A percentile compares a stretch with the other conserved stretches of the same genome.
These are phyloP conservation scores for Matsumyia berberina DNA, from an alignment of 2,888 invertebrate species.

Conservation along the genomic window DNA sequence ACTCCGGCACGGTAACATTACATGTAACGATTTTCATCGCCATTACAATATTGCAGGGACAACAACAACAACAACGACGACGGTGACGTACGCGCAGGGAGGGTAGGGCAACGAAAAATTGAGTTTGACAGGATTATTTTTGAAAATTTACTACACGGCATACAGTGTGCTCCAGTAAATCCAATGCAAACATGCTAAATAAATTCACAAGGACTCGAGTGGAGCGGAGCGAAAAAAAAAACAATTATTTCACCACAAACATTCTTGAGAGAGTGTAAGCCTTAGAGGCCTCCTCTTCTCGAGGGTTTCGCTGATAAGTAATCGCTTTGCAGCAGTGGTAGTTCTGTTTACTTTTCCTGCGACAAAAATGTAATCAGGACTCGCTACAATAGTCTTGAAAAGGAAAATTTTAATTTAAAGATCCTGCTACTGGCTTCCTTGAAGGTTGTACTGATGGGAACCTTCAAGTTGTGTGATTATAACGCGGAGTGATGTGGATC, in stretches of 20 bases:
- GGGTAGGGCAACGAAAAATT: slow-evolving; percentile 11
- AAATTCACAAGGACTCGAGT: slow-evolving; percentile 3
- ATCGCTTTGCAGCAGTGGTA: slow-evolving; percentile 1
- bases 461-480: too few species aligned
- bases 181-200: slow-evolving; percentile 39
- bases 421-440: too few species aligned
- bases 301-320: slow-evolving; percentile 8
- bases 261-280: slow-evolving; percentile 24
- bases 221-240: not conserved
- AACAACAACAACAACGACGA: not conserved
- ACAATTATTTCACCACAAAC: slow-evolving; percentile 50
- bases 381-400: too few species aligned
- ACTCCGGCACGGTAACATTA: not conserved
- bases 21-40: slow-evolving; percentile 9
- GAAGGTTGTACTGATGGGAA: too few species aligned
- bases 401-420: slow-evolving; percentile 3
- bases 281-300: slow-evolving; percentile 17
- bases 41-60: slow-evolving; percentile 7
- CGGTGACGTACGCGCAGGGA: too few species aligned
- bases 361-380: slow-evolving; percentile 18
- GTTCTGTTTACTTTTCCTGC: slow-evolving; percentile 17
- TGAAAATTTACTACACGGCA: slow-evolving; percentile 26
- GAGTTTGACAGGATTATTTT: slow-evolving; percentile 45
- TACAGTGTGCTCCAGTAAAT: slow-evolving; percentile 29
- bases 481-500: too few species aligned